Conservation (phyloP, 2,888 invertebrate genomes). For the Mechanitis messenoides region DNA sequence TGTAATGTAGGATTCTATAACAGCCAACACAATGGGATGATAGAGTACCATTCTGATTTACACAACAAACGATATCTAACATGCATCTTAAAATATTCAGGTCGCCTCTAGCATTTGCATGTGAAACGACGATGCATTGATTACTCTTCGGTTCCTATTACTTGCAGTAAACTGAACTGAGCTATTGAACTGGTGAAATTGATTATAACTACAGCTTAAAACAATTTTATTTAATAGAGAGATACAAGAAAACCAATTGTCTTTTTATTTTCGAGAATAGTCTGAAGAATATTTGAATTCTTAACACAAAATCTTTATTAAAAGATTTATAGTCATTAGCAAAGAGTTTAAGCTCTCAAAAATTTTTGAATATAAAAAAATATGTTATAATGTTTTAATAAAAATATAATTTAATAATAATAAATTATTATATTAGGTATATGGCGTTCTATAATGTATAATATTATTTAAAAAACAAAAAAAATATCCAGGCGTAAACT, state of each 20-base stretch:
- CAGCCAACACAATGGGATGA: conserved; percentile 4
- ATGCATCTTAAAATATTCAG: conserved; percentile 32
- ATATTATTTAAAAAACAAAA: not conserved
- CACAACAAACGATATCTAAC: conserved; percentile 28
- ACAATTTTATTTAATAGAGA: no score
- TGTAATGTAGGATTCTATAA: conserved; percentile 7
- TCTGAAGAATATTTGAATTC: no score
- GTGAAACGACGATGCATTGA: conserved; percentile 29
- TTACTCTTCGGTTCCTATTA: conserved; percentile 21
- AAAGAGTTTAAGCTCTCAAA: no score
- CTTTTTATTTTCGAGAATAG: no score
- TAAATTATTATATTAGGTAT: no score
- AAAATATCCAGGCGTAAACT: conserved; percentile 1
- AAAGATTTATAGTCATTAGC: no score
- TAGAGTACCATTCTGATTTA: conserved; percentile 24
- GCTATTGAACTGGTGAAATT: not conserved
- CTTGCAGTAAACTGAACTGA: not conserved
- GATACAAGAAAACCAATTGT: no score
- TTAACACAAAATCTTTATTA: no score
- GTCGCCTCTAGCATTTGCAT: conserved; percentile 32
- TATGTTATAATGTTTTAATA: no score
- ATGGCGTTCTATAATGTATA: not conserved
- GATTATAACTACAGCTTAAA: not conserved
- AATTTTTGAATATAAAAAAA: no score
- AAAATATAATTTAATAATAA: no score